Percentiles rank a stretch among this genome's conserved stretches.
These are phyloP conservation scores for Acanthosepion pharaonis DNA, from an alignment of 2,888 invertebrate species.

Conservation along the genomic window DNA sequence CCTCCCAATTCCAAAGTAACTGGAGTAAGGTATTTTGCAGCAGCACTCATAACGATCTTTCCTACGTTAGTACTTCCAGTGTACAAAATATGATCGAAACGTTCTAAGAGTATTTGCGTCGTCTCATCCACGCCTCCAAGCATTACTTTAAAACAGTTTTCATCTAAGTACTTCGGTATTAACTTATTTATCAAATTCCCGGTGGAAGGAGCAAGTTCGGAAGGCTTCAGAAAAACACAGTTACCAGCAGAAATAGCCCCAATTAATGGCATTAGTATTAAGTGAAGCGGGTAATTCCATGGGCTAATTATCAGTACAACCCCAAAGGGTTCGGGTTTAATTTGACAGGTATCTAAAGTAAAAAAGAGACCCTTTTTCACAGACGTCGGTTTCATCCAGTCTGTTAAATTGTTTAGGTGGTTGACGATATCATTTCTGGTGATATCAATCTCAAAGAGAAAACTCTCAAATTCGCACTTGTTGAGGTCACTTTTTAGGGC, in stretches of 20 bases:
- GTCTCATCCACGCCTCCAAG: slow-evolving; percentile 90
- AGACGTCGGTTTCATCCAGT: slow-evolving; percentile 81
- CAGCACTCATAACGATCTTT: slow-evolving; percentile 89
- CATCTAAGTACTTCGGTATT: slow-evolving; percentile 90
- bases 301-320: slow-evolving; percentile 88
- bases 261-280: slow-evolving; percentile 83
- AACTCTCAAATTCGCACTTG: slow-evolving; percentile 85
- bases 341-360: slow-evolving; percentile 74
- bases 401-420: slow-evolving; percentile 82
- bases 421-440: slow-evolving; percentile 84
- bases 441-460: slow-evolving; percentile 85
- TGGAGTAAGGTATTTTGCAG: slow-evolving; percentile 92
- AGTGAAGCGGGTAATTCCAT: slow-evolving; percentile 96
- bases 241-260: slow-evolving; percentile 94
- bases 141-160: slow-evolving; percentile 83
- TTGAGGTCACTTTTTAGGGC: slow-evolving; percentile 87
- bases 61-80: slow-evolving; percentile 91
- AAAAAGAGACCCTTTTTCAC: slow-evolving; percentile 68
- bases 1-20: slow-evolving; percentile 92
- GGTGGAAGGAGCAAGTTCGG: slow-evolving; percentile 86
- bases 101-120: slow-evolving; percentile 86
- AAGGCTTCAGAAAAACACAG: slow-evolving; percentile 91
- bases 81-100: slow-evolving; percentile 96
- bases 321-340: slow-evolving; percentile 89
- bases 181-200: slow-evolving; percentile 83